Base-by-base conservation (phyloP, 2,797 vertebrate species). In the Malacoctenus gilli region DNA sequence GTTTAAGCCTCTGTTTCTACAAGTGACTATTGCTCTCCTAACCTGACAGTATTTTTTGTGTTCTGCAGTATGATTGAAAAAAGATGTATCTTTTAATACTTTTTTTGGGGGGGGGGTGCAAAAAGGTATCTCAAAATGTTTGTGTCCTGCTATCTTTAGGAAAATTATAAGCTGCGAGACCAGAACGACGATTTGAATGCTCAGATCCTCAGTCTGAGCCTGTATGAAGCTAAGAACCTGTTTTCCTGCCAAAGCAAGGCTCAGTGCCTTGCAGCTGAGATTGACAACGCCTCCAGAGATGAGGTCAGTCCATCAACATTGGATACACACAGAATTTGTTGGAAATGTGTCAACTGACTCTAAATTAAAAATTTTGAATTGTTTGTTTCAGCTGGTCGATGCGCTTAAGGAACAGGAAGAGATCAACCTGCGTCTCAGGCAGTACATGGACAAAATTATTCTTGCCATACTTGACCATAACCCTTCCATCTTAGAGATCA, bases 391-490 rank as follows among this genome's bases (percentile, higher is more conserved):
- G 97, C 89, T 98, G 57, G 95, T 99, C 74, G 96, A 98, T 28
- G 97, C 97, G 61, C 85, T 98, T 43, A 96, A 96, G 88, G 94
- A 96, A 57, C 96, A 98, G 77, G 97, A 99, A 75, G 97, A 99
- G 85, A 98, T 98, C 77, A 98, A 98, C 80, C 90, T 92, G 72
- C 93, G 96, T 31, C 89, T 99, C 63, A 89, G 96, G 66, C 94
- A 99, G 77, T 99, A 99, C 85, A 98, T 99, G 97, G 97, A 99
- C 91, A 98, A 98, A 91, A 97, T 99, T 13, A 99, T 98, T 79
- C 77, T 99, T 64, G 93, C 94, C 80, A 98, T 98, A 72, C 90
- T 99, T 30, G 97, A 99, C 83, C 95, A 98, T 66, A 96, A 98
- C 74, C 97, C 97, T 0, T 98, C 96, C 73, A 99, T 98, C 78